phyloP scores from a whole-genome alignment of 2,888 invertebrate genomes.

The Furcula furcula region DNA sequence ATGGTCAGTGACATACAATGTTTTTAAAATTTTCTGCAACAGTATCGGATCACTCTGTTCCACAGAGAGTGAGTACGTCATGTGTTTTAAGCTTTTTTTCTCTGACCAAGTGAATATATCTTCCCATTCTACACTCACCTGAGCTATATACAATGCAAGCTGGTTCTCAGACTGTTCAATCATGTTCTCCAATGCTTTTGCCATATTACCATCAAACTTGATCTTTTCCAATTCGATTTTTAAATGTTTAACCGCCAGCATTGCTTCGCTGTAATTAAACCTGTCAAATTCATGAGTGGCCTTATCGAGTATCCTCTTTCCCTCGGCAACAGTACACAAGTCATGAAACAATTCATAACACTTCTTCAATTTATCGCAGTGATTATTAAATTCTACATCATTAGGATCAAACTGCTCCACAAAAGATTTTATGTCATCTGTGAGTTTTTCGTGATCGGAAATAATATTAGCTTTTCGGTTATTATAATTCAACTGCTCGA shows the following conservation, averaged over 20 bases:
- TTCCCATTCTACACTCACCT: slow-evolving; percentile 72
- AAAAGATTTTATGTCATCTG: slow-evolving; percentile 39
- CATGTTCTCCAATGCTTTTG: slow-evolving; percentile 51
- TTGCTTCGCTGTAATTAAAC: slow-evolving; percentile 60
- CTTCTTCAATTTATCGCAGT: slow-evolving; percentile 45
- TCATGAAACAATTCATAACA: slow-evolving; percentile 45
- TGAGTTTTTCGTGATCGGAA: slow-evolving; percentile 42
- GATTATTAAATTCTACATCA: slow-evolving; percentile 53
- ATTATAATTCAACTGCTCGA: slow-evolving; percentile 67
- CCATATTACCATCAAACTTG: slow-evolving; percentile 55
- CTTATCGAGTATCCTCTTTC: slow-evolving; percentile 51
- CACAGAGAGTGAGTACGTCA: slow-evolving; percentile 63
- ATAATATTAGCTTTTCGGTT: slow-evolving; percentile 59
- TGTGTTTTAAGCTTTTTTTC: slow-evolving; percentile 52
- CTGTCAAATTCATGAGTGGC: slow-evolving; percentile 65
- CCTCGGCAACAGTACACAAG: slow-evolving; percentile 54
- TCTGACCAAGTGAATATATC: slow-evolving; percentile 69
- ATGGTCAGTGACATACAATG: slow-evolving; percentile 59
- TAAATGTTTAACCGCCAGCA: slow-evolving; percentile 49
- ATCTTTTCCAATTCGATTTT: slow-evolving; percentile 43
- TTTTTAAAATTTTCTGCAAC: slow-evolving; percentile 63
- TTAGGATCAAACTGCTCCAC: slow-evolving; percentile 37
- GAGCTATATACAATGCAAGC: slow-evolving; percentile 59
- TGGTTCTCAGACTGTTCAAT: slow-evolving; percentile 63
- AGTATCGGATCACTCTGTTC: slow-evolving; percentile 65